These are phyloP conservation scores for Peromyscus maniculatus DNA, from an alignment of 2,113 vertebrate species.

Conservation along the genomic window DNA sequence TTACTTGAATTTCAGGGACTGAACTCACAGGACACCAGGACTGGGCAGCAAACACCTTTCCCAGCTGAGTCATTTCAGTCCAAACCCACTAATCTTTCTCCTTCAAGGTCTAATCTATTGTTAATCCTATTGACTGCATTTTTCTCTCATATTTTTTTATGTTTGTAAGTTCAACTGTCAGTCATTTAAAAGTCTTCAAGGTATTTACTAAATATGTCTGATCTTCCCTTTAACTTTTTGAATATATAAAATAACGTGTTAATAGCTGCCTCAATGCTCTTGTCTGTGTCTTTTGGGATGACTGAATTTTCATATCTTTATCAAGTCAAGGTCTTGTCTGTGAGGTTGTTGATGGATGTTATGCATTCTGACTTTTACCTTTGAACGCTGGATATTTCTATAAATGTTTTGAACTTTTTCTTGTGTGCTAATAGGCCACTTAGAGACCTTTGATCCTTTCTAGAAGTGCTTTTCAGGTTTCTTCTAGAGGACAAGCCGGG, in stretches of 20 bases:
- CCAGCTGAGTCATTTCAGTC: neutral
- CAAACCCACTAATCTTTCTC: neutral
- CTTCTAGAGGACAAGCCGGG: neutral
- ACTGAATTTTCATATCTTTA: conserved; percentile 27
- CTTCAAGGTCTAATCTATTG: neutral
- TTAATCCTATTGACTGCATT: neutral
- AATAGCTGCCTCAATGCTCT: neutral
- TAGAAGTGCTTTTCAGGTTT: neutral
- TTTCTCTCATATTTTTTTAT: conserved; percentile 11
- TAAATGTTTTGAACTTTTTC: neutral
- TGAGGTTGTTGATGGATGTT: neutral
- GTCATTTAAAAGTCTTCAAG: neutral
- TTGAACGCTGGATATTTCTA: neutral
- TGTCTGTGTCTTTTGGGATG: neutral
- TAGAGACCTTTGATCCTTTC: neutral
- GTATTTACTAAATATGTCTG: neutral
- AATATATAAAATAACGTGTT: neutral
- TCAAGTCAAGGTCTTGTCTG: neutral
- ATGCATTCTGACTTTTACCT: neutral
- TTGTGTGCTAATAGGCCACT: neutral
- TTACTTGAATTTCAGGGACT: neutral
- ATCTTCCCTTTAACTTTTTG: neutral
- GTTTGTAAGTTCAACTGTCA: neutral
- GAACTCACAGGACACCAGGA: neutral
- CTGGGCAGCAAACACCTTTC: neutral